These are phyloP conservation scores for Acanthornis magna DNA, from an alignment of 2,797 vertebrate genomes.

Conservation along the genomic window DNA sequence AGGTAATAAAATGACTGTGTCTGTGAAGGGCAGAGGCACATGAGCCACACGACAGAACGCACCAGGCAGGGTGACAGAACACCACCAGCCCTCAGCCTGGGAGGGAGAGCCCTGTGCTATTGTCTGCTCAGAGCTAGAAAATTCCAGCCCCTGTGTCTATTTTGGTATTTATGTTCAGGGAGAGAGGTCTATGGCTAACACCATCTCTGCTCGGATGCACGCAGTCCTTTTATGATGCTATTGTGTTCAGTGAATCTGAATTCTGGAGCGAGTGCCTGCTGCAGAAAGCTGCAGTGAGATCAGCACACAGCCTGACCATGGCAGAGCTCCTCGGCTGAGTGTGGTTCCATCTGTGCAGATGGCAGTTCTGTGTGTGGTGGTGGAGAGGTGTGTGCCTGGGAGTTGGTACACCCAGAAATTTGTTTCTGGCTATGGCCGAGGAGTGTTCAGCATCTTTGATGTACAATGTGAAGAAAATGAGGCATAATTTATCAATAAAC, in stretches of 20 bases:
- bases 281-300: background rate
- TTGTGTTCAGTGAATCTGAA: background rate
- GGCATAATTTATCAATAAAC: background rate
- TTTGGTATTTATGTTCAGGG: accelerated
- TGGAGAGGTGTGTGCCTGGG: background rate
- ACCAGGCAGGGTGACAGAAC: background rate
- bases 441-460: background rate
- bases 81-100: background rate
- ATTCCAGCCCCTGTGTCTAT: background rate
- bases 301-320: background rate
- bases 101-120: background rate
- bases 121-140: background rate
- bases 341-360: background rate
- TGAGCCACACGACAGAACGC: background rate
- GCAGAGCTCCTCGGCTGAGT: background rate
- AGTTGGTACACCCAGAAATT: background rate
- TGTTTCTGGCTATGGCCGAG: background rate
- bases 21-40: background rate
- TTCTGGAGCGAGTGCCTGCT: background rate
- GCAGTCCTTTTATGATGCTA: background rate
- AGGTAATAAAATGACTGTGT: too few relatives aligned
- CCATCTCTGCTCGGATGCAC: background rate
- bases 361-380: background rate
- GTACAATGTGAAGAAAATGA: background rate
- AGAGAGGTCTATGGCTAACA: background rate